A percentile compares a stretch with the other conserved stretches of the same genome.
phyloP scores from a whole-genome alignment of 2,888 invertebrate genomes.

The Agrotis clavis region DNA sequence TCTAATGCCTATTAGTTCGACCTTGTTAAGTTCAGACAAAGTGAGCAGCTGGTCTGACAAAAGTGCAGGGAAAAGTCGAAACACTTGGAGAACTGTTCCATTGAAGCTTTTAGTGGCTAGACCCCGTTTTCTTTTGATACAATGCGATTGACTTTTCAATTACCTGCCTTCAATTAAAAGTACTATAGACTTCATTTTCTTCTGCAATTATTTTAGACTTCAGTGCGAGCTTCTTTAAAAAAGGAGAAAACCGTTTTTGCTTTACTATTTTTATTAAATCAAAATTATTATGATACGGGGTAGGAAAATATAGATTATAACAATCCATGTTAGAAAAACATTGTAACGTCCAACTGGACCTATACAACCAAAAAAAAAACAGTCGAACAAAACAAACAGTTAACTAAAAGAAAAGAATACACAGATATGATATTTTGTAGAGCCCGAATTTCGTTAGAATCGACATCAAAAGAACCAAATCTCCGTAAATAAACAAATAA shows the following conservation, averaged over 20 bases:
- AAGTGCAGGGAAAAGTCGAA: slow-evolving; percentile 79
- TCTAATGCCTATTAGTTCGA: slow-evolving; percentile 88
- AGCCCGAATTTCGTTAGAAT: slow-evolving; percentile 82
- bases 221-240: neutral
- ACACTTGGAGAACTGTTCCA: slow-evolving; percentile 66
- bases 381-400: slow-evolving; percentile 65
- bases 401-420: slow-evolving; percentile 73
- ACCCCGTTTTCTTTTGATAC: slow-evolving; percentile 32
- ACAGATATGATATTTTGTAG: slow-evolving; percentile 79
- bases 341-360: slow-evolving; percentile 3
- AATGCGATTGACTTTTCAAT: slow-evolving; percentile 56
- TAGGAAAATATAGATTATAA: neutral
- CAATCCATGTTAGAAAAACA: slow-evolving; percentile 17
- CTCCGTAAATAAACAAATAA: slow-evolving; percentile 88
- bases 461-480: slow-evolving; percentile 88
- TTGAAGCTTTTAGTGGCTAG: slow-evolving; percentile 56
- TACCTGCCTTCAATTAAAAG: slow-evolving; percentile 35
- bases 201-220: slow-evolving; percentile 26
- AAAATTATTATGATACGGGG: neutral
- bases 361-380: slow-evolving; percentile 24
- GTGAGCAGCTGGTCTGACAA: slow-evolving; percentile 80
- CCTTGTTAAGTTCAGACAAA: slow-evolving; percentile 87
- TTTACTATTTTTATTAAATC: neutral
- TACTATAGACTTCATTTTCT: neutral
- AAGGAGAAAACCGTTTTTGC: neutral